These are phyloP conservation scores for Eubasilissa splendida DNA, from an alignment of 2,888 invertebrate genomes.

Conservation along the genomic window DNA sequence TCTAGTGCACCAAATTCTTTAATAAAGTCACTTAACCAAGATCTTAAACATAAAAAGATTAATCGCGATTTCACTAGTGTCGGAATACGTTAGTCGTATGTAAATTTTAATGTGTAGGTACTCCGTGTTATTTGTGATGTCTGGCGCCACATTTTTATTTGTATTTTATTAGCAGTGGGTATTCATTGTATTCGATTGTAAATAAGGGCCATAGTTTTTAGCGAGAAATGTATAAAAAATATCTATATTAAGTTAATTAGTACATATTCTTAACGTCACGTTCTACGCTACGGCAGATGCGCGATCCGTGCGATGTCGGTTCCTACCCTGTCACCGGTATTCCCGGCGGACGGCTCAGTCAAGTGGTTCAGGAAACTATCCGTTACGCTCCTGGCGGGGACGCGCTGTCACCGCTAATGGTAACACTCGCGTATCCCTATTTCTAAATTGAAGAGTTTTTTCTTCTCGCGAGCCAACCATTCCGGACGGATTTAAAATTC, in stretches of 20 bases:
- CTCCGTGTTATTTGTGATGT: background rate
- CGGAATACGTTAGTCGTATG: too few species aligned
- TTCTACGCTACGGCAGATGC: background rate
- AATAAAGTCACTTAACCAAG: too few species aligned
- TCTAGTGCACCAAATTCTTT: too few species aligned
- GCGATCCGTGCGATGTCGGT: background rate
- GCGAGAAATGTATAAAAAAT: too few species aligned
- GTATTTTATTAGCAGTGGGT: too few species aligned
- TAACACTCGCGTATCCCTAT: background rate
- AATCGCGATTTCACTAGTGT: too few species aligned
- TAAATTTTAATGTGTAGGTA: too few species aligned
- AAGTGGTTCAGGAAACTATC: conserved; percentile 40
- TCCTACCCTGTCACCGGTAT: conserved; percentile 19
- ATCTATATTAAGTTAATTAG: too few species aligned
- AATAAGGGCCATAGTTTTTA: background rate
- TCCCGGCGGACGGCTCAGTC: conserved; percentile 27
- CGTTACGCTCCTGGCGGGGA: conserved; percentile 24
- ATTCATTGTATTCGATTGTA: background rate
- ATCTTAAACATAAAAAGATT: too few species aligned
- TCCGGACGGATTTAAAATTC: conserved; percentile 3
- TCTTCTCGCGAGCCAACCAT: background rate
- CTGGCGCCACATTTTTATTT: background rate
- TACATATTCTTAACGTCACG: too few species aligned
- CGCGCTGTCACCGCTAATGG: conserved; percentile 36
- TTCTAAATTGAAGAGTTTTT: background rate